These are phyloP conservation scores for Cyphotilapia sp. DNA, from an alignment of 2,113 vertebrate species.

Conservation along the genomic window DNA sequence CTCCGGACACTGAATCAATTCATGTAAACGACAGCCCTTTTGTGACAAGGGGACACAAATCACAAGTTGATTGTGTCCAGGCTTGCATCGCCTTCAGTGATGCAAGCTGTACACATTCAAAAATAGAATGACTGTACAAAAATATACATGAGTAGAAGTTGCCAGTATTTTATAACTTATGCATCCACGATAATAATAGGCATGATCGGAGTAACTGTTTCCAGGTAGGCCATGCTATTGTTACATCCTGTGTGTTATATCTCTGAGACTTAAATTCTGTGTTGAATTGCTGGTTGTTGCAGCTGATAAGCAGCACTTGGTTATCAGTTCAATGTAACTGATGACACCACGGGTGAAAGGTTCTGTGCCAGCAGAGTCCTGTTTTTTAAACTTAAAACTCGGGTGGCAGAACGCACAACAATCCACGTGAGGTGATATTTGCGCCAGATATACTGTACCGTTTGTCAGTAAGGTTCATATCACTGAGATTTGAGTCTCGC, in stretches of 20 bases:
- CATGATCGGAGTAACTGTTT: not conserved
- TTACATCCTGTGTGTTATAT: conserved; percentile 43
- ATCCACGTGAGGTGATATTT: conserved; percentile 9
- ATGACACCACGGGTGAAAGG: conserved; percentile 17
- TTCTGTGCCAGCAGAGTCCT: conserved; percentile 49
- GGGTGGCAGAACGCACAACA: not conserved
- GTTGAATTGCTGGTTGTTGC: conserved; percentile 63
- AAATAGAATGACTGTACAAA: conserved; percentile 17
- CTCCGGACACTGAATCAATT: conserved; percentile 39
- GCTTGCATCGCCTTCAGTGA: not conserved
- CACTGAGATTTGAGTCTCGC: conserved; percentile 19
- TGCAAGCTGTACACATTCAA: conserved; percentile 25
- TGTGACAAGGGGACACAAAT: conserved; percentile 41
- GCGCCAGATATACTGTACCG: conserved; percentile 14
- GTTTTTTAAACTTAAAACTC: conserved; percentile 12
- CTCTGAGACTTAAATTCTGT: conserved; percentile 58
- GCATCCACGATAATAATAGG: not conserved
- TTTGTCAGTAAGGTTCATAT: conserved; percentile 8
- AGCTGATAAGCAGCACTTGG: conserved; percentile 69
- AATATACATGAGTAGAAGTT: not conserved
- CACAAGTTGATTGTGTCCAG: conserved; percentile 18
- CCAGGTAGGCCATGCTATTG: not conserved
- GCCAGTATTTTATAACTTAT: not conserved
- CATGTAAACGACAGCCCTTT: conserved; percentile 63
- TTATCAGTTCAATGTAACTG: conserved; percentile 46